Evolutionary conservation across 2,113 vertebrate species (phyloP).

Genomic region (Brienomyrus brachyistius): DNA sequence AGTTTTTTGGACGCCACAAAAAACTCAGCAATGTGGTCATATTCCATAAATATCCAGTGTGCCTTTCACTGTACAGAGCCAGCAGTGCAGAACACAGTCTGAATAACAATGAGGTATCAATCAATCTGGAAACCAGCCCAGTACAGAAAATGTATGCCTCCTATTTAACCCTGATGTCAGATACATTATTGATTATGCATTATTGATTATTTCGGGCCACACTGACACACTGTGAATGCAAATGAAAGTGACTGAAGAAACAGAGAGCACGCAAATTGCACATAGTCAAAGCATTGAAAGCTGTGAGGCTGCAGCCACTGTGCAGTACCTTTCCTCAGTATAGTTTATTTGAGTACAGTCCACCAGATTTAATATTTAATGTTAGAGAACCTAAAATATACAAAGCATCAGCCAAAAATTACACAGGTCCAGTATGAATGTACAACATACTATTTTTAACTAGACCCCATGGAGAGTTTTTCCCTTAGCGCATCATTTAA

Average conservation of each 20-base stretch:
- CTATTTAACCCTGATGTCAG: background rate
- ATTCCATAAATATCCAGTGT: background rate
- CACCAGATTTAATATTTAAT: background rate
- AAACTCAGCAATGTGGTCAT: background rate
- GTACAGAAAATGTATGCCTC: background rate
- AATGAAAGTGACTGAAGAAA: background rate
- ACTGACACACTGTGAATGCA: background rate
- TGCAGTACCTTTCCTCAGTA: background rate
- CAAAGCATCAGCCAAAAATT: background rate
- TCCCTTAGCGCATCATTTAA: background rate
- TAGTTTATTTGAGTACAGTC: background rate
- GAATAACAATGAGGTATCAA: background rate
- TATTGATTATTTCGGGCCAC: background rate
- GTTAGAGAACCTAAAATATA: background rate
- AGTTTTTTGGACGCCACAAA: background rate
- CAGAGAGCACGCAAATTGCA: background rate
- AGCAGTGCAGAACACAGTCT: background rate
- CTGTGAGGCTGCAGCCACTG: background rate
- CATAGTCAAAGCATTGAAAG: background rate
- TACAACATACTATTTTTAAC: background rate
- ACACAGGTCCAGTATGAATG: background rate
- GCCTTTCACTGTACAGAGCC: background rate
- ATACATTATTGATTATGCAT: background rate
- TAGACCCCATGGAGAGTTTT: background rate
- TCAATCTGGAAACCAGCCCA: background rate